Evolutionary conservation across 2,888 invertebrate genomes (phyloP), one percentile per base, ranked within the genome.

Genomic region (Caenorhabditis sulstoni): DNA sequence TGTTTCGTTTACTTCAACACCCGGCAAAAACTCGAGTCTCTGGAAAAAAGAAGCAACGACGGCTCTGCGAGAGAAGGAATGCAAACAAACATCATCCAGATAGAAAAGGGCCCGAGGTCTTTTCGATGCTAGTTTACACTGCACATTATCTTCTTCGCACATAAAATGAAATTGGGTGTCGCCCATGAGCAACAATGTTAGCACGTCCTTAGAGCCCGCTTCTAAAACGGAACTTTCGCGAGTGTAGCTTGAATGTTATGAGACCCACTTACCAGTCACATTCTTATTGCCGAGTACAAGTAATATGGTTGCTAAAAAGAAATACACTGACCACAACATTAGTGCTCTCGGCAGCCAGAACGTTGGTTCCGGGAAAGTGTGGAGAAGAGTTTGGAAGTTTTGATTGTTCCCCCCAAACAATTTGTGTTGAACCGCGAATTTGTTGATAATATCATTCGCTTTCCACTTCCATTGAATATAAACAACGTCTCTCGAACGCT

Each of bases 121-220:
- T 53, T 74, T 79, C 11, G 86, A 86, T 7, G 75, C 80, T 41
- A 79, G 71, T 50, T 85, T 86, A 68, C 88, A 88, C 35, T 82
- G 82, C 12, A 79, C 75, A 75, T 88, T 88, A 18, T 81, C 80
- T 39, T 80, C 70, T 57, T 87, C 87, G 52, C 88, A 88, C 22
- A 83, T 84, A 70, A 86, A 88, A 71, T 88, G 86, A 47, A 86
- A 88, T 64, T 88, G 88, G 4, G 88, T 75, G 62, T 88, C 88
- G 14, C 88, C 88, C 80, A 85, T 87, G 16, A 88, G 68, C 8
- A 88, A 35, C 29, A 88, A 41, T 0, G 81, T 81, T 50, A 88
- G 37, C 5, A 81, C 81, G 39, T 87, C 82, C 39, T 71, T 55
- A n/a, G 61, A 14, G 18, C 18, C 20, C 14, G 47, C 18, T 16